phyloP scores from a whole-genome alignment of 2,113 vertebrate species.

The Pelmatolapia mariae region DNA sequence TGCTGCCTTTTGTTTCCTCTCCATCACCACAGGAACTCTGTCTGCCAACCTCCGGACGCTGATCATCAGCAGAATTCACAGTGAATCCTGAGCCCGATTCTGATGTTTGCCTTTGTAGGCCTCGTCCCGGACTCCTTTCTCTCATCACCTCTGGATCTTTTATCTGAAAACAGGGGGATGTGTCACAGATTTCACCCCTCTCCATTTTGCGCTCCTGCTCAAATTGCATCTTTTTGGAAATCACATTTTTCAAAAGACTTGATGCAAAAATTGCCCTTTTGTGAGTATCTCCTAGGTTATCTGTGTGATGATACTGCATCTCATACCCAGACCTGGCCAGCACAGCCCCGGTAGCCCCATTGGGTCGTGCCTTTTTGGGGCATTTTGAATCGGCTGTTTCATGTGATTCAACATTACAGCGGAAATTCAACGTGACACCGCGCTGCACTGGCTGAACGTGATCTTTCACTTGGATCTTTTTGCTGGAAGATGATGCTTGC shows the following conservation, averaged over 20 bases:
- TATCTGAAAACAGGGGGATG: slow-evolving; percentile 29
- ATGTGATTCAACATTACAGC: slow-evolving; percentile 69
- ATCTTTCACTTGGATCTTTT: slow-evolving; percentile 45
- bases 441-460: slow-evolving; percentile 59
- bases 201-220: slow-evolving; percentile 94
- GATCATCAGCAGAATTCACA: slow-evolving; percentile 63
- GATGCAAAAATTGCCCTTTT: slow-evolving; percentile 88
- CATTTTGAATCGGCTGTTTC: slow-evolving; percentile 54
- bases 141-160: slow-evolving; percentile 59
- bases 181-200: slow-evolving; percentile 78
- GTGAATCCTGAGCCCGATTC: slow-evolving; percentile 78
- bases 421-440: slow-evolving; percentile 74
- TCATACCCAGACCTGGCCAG: slow-evolving; percentile 56
- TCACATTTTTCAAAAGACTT: slow-evolving; percentile 90
- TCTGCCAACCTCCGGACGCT: slow-evolving; percentile 33
- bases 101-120: slow-evolving; percentile 77
- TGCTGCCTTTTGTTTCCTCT: slow-evolving; percentile 49
- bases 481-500: slow-evolving; percentile 33
- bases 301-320: slow-evolving; percentile 33
- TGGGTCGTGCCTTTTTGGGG: slow-evolving; percentile 51
- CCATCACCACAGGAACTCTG: slow-evolving; percentile 61
- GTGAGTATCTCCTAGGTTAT: slow-evolving; percentile 62
- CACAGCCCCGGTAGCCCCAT: slow-evolving; percentile 53
- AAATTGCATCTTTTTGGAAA: slow-evolving; percentile 97
- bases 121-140: slow-evolving; percentile 56